phyloP scores from a whole-genome alignment of 2,113 vertebrate genomes.

The Myocastor coypus region DNA sequence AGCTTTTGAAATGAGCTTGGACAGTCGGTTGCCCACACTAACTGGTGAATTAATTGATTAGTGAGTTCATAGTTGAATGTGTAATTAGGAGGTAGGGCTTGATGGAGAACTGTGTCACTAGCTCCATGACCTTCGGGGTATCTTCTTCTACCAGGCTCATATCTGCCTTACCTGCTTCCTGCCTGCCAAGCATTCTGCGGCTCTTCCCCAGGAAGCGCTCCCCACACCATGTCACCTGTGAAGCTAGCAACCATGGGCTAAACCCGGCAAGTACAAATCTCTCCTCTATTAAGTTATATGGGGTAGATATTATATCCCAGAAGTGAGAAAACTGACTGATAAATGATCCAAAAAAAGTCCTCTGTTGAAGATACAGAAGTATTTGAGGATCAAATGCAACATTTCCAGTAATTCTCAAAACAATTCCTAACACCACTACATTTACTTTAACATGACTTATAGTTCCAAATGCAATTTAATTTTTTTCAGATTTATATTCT shows the following conservation, averaged over 20 bases:
- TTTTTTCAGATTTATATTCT: neutral
- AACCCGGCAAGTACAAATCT: neutral
- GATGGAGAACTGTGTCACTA: neutral
- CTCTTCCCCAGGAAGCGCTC: neutral
- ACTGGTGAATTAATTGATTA: neutral
- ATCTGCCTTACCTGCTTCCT: neutral
- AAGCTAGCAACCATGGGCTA: neutral
- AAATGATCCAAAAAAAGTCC: neutral
- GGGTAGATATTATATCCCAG: neutral
- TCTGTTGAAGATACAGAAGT: neutral
- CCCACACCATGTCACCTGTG: no score
- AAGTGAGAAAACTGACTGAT: neutral
- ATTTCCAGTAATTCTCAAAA: neutral
- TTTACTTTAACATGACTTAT: neutral
- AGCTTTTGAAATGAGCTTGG: neutral
- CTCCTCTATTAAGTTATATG: neutral
- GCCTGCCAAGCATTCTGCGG: rapidly evolving
- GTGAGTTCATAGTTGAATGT: neutral
- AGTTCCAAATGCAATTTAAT: neutral
- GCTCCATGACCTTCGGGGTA: neutral
- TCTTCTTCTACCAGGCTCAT: neutral
- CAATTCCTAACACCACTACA: neutral
- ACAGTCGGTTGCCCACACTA: neutral
- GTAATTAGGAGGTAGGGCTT: neutral
- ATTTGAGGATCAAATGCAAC: neutral